Percentiles rank a stretch among this genome's conserved stretches.
These are phyloP conservation scores for Callipepla squamata DNA, from an alignment of 2,113 vertebrate species.

Conservation along the genomic window DNA sequence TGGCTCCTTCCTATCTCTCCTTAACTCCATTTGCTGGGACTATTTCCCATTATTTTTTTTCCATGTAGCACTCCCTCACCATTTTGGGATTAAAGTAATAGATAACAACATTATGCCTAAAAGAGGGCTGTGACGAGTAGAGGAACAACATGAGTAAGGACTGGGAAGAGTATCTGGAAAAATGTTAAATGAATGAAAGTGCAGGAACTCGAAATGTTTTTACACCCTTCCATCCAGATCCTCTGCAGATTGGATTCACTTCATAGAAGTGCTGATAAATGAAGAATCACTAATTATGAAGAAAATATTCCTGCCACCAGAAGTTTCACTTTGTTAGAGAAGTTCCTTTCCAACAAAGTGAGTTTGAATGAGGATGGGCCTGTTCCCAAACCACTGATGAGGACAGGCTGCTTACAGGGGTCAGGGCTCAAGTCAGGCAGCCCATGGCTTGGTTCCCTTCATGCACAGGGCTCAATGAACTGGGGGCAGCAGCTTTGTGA, in stretches of 20 bases:
- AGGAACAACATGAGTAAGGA: neutral
- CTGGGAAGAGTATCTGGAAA: neutral
- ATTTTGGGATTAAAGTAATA: slow-evolving; percentile 36
- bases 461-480: neutral
- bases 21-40: slow-evolving; percentile 41
- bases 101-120: slow-evolving; percentile 4
- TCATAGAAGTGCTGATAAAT: accelerated
- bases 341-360: neutral
- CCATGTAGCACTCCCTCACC: slow-evolving; percentile 1
- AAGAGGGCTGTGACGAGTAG: neutral
- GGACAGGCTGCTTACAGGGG: neutral
- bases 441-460: neutral
- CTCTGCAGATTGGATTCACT: neutral
- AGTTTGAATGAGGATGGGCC: neutral
- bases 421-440: too few species aligned
- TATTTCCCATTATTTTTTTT: slow-evolving; percentile 11
- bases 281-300: neutral
- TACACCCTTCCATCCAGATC: neutral
- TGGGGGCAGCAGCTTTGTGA: neutral
- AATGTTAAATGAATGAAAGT: neutral
- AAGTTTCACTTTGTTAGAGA: neutral
- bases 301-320: neutral
- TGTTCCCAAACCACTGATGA: neutral
- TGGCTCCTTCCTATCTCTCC: slow-evolving; percentile 60
- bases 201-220: neutral